Evolutionary conservation across 2,113 vertebrate species (phyloP).

Genomic region (Microtus ochrogaster): DNA sequence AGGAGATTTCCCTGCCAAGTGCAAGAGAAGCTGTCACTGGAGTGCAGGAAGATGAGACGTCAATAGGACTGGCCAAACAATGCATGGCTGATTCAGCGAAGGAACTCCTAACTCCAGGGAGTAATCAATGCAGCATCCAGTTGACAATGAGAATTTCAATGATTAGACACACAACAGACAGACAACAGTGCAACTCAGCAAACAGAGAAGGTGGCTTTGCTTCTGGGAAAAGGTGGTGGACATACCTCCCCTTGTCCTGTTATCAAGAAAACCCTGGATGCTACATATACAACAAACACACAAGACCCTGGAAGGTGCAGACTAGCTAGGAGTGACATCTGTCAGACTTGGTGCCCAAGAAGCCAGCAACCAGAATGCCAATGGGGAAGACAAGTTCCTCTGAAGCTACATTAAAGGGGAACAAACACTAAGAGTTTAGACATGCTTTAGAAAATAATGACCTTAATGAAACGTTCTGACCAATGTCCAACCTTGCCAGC

Average conservation of each 20-base stretch:
- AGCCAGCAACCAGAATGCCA: background rate
- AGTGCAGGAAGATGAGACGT: background rate
- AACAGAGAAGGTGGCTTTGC: background rate
- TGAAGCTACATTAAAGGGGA: background rate
- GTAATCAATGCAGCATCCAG: background rate
- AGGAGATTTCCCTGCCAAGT: background rate
- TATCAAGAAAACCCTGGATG: background rate
- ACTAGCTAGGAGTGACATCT: background rate
- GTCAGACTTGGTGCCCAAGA: background rate
- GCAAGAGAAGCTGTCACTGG: background rate
- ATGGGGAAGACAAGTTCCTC: background rate
- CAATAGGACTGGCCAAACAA: background rate
- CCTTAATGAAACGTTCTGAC: background rate
- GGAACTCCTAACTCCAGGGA: no score
- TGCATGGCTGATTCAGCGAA: background rate
- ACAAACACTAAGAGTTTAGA: background rate
- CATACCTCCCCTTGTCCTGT: background rate
- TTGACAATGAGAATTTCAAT: background rate
- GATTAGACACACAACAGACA: background rate
- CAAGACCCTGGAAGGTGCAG: background rate
- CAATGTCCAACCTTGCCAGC: background rate
- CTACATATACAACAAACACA: background rate
- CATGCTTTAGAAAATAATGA: background rate
- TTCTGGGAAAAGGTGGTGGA: background rate
- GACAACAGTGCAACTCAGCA: background rate